Evolutionary conservation across 2,797 vertebrate genomes (phyloP), one percentile per base, ranked within the genome.

Genomic region (Pogonophryne albipinna): DNA sequence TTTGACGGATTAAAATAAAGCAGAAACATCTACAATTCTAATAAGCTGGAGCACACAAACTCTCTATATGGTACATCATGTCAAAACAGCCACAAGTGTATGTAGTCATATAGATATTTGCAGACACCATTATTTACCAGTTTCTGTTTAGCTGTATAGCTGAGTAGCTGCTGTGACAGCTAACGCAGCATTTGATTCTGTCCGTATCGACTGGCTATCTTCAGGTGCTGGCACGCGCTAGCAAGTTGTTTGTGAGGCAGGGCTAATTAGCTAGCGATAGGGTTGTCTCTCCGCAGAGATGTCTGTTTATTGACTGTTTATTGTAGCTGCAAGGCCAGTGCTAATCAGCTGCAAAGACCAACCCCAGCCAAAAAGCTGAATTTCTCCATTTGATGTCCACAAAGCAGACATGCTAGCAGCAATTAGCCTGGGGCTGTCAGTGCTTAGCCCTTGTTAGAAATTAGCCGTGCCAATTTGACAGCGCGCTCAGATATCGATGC

Each of bases 391-490:
- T 90, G 91, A 91, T 88, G 84, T 90, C 83, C 84, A 74, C 80
- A 68, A 76, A 87, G 73, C 58, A 90, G 89, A 92, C 82, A 76
- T 80, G 82, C 85, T 90, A 86, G 80, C 85, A 88, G 89, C 90
- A 93, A 93, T 92, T 93, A 92, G 90, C 79, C 78, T 41, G 2
- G 70, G 78, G 75, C 82, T 93, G 92, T 91, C 91, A 90, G 73
- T 65, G 31, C 85, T 89, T 89, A 71, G 83, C 79, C 78, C 74
- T 84, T 89, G 79, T 88, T 91, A 86, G 88, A 89, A 87, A 82
- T 91, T 89, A 90, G 81, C 74, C 50, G 74, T 66, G 76, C 76
- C 76, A 86, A 66, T 85, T 81, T 74, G 82, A 83, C 84, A 85
- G 71, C 65, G 2, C 7, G 45, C 58, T 73, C 82, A 84, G 64